These are phyloP conservation scores for Heliangelus exortis DNA, from an alignment of 2,797 vertebrate species.

Conservation along the genomic window DNA sequence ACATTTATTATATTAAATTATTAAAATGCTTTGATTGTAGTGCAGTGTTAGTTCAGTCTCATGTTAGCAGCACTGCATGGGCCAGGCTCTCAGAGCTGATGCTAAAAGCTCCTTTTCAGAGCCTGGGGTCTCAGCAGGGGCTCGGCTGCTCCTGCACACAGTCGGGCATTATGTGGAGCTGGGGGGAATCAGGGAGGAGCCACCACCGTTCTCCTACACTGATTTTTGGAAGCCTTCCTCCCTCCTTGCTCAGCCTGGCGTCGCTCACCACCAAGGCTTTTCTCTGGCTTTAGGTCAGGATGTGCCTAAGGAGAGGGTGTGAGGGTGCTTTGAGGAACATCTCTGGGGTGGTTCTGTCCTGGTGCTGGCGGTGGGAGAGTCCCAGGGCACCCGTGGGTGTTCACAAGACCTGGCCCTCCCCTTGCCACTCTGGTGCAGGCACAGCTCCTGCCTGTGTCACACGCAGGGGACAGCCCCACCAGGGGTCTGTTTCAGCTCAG, in stretches of 20 bases:
- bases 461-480: background rate
- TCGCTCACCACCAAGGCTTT: accelerated
- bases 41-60: conserved; percentile 61
- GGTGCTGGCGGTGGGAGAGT: background rate
- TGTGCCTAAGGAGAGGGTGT: background rate
- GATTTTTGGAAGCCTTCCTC: background rate
- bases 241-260: background rate
- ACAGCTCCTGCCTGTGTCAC: background rate
- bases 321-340: accelerated
- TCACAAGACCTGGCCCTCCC: background rate
- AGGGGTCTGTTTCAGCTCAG: background rate
- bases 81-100: background rate
- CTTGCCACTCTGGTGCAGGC: accelerated
- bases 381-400: background rate
- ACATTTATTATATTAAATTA: conserved; percentile 68
- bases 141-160: conserved; percentile 14
- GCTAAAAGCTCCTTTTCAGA: conserved; percentile 59
- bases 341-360: background rate
- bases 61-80: conserved; percentile 17
- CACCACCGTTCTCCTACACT: background rate
- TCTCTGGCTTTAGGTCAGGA: background rate
- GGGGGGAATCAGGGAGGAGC: background rate
- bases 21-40: conserved; percentile 61
- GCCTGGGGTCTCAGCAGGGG: conserved; percentile 10
- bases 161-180: conserved; percentile 40